Conservation (phyloP, 1,140 invertebrate genomes). For the Zaprionus africanus region DNA sequence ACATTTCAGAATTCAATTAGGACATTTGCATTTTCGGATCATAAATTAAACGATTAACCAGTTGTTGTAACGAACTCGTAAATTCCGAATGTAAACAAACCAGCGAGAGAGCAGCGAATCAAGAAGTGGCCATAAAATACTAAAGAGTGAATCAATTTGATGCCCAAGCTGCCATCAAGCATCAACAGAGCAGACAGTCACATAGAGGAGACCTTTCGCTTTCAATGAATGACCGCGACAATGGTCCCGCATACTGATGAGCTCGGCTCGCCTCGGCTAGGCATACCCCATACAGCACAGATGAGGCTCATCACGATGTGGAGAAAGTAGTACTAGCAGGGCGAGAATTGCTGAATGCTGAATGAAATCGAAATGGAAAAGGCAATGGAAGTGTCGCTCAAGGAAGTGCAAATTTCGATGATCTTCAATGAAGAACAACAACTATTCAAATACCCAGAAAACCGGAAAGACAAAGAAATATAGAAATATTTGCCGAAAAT, state of each 20-base stretch:
- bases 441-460: constrained; percentile 29
- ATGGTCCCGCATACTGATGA: constrained; percentile 71
- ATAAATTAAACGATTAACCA: constrained; percentile 61
- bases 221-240: constrained; percentile 69
- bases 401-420: constrained; percentile 65
- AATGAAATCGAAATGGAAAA: constrained; percentile 52
- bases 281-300: constrained; percentile 17
- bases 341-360: constrained; percentile 75
- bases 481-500: constrained; percentile 42
- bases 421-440: not conserved
- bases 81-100: constrained; percentile 43
- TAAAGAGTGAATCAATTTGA: constrained; percentile 68
- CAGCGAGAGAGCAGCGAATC: constrained; percentile 35
- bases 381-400: constrained; percentile 61
- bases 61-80: constrained; percentile 25
- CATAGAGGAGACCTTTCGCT: constrained; percentile 67
- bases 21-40: constrained; percentile 62
- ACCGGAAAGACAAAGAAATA: constrained; percentile 61
- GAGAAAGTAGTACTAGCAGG: constrained; percentile 63
- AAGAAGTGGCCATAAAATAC: constrained; percentile 48
- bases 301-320: constrained; percentile 66
- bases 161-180: not conserved
- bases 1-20: constrained; percentile 71
- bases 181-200: not conserved
- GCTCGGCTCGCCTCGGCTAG: constrained; percentile 4